A percentile compares a stretch with the other conserved stretches of the same genome.
These are phyloP conservation scores for Aegotheles bennettii DNA, from an alignment of 2,113 vertebrate species.

Conservation along the genomic window DNA sequence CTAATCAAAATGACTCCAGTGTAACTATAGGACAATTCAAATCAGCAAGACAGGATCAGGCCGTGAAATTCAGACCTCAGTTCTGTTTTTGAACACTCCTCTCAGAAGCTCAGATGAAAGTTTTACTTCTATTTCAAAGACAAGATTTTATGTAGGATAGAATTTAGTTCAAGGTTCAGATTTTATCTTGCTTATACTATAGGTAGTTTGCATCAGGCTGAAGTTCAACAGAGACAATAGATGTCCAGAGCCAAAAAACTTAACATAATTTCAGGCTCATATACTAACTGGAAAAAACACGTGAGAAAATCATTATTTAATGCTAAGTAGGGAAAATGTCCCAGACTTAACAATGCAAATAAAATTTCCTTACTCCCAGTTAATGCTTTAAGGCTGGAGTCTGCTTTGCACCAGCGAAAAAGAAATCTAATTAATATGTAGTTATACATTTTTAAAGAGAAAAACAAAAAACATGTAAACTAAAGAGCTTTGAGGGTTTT, in stretches of 20 bases:
- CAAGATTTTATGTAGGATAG: not conserved
- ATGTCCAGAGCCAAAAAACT: not conserved
- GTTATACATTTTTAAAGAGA: not conserved
- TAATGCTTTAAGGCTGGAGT: not conserved
- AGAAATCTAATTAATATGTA: not conserved
- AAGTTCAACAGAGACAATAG: not conserved
- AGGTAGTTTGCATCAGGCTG: not conserved
- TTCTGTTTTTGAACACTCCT: not conserved
- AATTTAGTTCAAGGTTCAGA: not conserved
- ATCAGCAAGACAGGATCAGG: not conserved
- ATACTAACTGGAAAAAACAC: not conserved
- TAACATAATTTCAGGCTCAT: not conserved
- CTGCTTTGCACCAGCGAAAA: not conserved
- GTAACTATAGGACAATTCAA: conserved; percentile 19
- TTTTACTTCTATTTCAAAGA: conserved; percentile 27
- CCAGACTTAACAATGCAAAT: not conserved
- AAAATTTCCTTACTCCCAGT: not conserved
- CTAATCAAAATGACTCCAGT: conserved; percentile 25
- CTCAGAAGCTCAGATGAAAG: not conserved
- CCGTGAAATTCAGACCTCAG: not conserved
- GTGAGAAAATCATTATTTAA: not conserved
- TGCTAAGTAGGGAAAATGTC: not conserved
- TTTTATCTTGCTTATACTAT: not conserved
- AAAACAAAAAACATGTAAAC: not conserved
- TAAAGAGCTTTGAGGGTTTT: not conserved